Evolutionary conservation across 2,113 vertebrate genomes (phyloP).

Genomic region (Prietella phreatophila): DNA sequence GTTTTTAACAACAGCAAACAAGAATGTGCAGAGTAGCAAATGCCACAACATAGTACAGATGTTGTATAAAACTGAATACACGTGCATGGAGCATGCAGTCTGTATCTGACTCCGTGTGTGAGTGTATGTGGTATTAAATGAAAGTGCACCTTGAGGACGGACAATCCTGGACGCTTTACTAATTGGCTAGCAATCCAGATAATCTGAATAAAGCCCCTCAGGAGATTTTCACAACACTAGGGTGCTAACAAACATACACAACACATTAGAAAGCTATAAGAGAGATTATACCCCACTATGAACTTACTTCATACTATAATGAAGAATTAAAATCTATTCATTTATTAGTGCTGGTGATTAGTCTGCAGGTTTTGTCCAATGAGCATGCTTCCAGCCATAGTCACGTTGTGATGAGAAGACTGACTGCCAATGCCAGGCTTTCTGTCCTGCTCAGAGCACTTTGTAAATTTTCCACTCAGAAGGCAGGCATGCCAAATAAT

Average conservation of each 20-base stretch:
- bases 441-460: background rate
- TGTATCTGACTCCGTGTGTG: background rate
- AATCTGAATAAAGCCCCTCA: constrained; percentile 34
- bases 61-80: background rate
- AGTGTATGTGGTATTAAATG: background rate
- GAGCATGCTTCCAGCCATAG: background rate
- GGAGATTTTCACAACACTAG: background rate
- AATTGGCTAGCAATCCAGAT: constrained; percentile 38
- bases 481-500: background rate
- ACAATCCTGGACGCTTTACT: background rate
- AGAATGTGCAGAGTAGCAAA: background rate
- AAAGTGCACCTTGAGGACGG: background rate
- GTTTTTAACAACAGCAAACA: background rate
- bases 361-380: background rate
- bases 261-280: background rate
- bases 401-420: background rate
- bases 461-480: background rate
- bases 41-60: background rate
- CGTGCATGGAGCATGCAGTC: background rate
- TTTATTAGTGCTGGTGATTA: background rate
- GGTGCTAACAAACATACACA: background rate
- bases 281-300: no score
- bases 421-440: background rate
- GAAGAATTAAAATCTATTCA: background rate
- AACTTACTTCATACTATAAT: background rate